phyloP scores from a whole-genome alignment of 2,888 invertebrate species.

The Dyspetes luteomarginatus region DNA sequence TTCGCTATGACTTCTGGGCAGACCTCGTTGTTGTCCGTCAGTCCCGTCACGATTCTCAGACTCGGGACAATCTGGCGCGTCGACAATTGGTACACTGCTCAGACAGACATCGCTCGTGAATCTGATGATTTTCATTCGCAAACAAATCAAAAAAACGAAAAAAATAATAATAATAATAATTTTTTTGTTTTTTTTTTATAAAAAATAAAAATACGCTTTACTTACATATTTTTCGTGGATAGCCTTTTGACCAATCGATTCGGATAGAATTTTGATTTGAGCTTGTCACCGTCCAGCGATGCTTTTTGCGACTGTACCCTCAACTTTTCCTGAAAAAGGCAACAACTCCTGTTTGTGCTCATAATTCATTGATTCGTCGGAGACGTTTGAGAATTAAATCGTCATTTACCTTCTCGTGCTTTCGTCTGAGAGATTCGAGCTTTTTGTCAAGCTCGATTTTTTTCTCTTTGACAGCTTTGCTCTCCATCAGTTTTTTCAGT shows the following conservation, averaged over 20 bases:
- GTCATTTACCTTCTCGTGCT: conserved; percentile 89
- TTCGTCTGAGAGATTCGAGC: conserved; percentile 91
- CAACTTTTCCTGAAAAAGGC: conserved; percentile 84
- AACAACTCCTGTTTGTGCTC: neutral
- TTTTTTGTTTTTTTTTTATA: neutral
- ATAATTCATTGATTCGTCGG: neutral
- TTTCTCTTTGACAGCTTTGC: conserved; percentile 93
- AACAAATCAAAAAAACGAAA: no score
- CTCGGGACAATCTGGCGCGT: conserved; percentile 84
- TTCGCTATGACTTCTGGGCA: conserved; percentile 88
- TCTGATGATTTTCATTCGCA: conserved; percentile 58
- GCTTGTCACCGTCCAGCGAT: conserved; percentile 86
- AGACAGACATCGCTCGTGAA: conserved; percentile 79
- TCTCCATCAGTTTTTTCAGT: conserved; percentile 91
- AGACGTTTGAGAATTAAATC: conserved; percentile 11
- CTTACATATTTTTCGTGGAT: conserved; percentile 92
- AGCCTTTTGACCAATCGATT: conserved; percentile 90
- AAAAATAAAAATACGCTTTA: conserved; percentile 68
- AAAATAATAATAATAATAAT: neutral
- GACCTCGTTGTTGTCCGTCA: conserved; percentile 84
- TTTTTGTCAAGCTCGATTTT: conserved; percentile 94
- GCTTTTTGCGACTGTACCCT: conserved; percentile 86
- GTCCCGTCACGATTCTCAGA: conserved; percentile 81
- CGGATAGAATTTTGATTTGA: conserved; percentile 87
- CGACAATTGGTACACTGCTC: conserved; percentile 76